Base-by-base conservation (phyloP, 2,888 invertebrate species). In the Epirrita christyi region DNA sequence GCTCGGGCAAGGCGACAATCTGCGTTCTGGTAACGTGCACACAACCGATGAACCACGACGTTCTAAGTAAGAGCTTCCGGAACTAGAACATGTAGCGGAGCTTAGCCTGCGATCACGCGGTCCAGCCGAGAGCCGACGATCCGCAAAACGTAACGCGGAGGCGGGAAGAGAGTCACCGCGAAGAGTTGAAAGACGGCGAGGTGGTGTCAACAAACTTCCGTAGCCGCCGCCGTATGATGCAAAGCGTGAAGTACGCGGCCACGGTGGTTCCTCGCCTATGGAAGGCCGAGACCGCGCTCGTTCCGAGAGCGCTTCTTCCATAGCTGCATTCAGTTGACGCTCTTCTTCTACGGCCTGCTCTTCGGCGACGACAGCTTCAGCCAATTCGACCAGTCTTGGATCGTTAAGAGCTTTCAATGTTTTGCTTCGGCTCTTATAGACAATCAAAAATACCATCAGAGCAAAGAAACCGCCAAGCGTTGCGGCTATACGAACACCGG, bases 381-480 rank as follows among this genome's bases (percentile, higher is more conserved):
- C 96, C 47, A 96, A 93, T 46, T 96, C 96, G 21, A 96, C 96
- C 81, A 97, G 91, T 80, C 96, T 95, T 34, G 97, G 96, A 85
- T 97, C 96, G 81, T 95, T 95, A 61, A 95, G 82, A 48, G 95
- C 95, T 77, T 95, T 95, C 60, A 95, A 93, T 61, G 95, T 94
- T 93, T 95, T 95, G 79, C 95, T 95, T 71, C 96, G 96, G 86
- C 97, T 97, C 88, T 98, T 98, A 93, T 97, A 98, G 65, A 98
- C 94, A 72, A 98, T 96, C 79, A 98, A 93, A 82, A 98, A 95
- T 45, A 97, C 97, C 96, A 98, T 97, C 75, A 98, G 93, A 64
- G 96, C 96, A 89, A 98, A 98, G 88, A 98, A 97, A 73, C 97
- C 97, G 74, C 97, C 97, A 50, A 98, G 93, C 2, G 98, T 98